Evolutionary conservation across 2,113 vertebrate species (phyloP).

Genomic region (Erpornis zantholeuca): DNA sequence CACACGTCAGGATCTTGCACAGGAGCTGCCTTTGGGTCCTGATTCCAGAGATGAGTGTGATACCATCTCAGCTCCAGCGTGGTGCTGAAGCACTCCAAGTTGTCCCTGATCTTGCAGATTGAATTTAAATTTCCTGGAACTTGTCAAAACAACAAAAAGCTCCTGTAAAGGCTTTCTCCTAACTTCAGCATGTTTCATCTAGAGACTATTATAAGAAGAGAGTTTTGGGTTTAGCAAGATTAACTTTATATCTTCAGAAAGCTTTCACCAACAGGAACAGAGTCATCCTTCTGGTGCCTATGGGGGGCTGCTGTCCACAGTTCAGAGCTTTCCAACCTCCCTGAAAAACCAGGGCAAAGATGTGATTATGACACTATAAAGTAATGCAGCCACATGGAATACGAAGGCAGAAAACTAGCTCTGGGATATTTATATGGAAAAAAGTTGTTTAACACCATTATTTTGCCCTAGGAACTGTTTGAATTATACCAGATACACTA

Average conservation of each 20-base stretch:
- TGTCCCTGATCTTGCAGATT: neutral
- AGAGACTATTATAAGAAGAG: neutral
- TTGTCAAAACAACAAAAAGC: neutral
- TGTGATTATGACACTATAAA: neutral
- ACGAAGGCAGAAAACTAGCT: neutral
- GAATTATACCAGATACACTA: neutral
- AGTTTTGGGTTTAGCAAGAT: neutral
- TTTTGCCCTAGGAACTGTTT: neutral
- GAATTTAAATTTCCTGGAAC: neutral
- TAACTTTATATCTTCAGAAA: neutral
- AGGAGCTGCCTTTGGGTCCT: neutral
- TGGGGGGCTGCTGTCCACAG: rapidly evolving
- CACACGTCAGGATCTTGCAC: neutral
- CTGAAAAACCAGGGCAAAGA: neutral
- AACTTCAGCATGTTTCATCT: neutral
- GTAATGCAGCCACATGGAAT: neutral
- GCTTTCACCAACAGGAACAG: neutral
- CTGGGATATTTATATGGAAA: neutral
- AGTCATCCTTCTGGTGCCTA: neutral
- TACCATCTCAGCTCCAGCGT: neutral
- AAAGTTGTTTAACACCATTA: neutral
- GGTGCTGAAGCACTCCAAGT: neutral
- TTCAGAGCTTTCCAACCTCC: neutral
- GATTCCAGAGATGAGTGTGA: neutral
- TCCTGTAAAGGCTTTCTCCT: neutral